Conservation (phyloP, 1,140 invertebrate genomes). For the Heterodera carotae region DNA sequence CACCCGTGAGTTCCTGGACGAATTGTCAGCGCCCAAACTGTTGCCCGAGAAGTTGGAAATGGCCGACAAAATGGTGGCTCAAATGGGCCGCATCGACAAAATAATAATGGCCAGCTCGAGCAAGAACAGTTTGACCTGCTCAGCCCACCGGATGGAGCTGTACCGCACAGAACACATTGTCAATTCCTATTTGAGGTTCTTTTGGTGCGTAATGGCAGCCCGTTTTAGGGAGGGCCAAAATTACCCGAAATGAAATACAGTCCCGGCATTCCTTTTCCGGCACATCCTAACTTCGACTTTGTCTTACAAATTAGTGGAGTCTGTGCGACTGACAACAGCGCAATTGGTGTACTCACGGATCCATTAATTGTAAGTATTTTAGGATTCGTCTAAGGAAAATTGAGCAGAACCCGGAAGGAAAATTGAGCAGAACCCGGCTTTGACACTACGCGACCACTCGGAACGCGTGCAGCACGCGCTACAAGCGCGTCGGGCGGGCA, state of each 20-base stretch:
- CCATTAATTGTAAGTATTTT: neutral
- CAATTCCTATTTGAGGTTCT: conserved; percentile 41
- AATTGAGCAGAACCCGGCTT: conserved; percentile 41
- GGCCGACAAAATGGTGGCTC: conserved; percentile 38
- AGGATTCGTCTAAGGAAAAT: conserved; percentile 39
- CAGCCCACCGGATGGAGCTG: conserved; percentile 40
- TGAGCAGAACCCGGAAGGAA: conserved; percentile 40
- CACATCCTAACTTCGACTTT: too few relatives aligned
- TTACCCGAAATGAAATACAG: conserved; percentile 16
- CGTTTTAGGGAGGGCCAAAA: too few relatives aligned
- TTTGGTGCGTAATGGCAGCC: too few relatives aligned
- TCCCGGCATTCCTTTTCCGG: neutral
- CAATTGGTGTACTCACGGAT: too few relatives aligned
- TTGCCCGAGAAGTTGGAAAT: conserved; percentile 40
- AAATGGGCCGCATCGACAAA: conserved; percentile 48
- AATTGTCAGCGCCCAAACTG: conserved; percentile 39
- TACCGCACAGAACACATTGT: conserved; percentile 33
- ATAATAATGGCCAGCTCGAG: conserved; percentile 36
- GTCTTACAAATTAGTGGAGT: too few relatives aligned
- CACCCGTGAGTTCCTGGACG: conserved; percentile 44
- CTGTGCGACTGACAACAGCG: too few relatives aligned
- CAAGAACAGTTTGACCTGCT: conserved; percentile 32
- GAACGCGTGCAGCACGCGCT: conserved; percentile 18
- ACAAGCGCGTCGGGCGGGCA: conserved; percentile 4
- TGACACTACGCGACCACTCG: conserved; percentile 30